Evolutionary conservation across 2,797 vertebrate genomes (phyloP).

Genomic region (Lutjanus argentimaculatus): DNA sequence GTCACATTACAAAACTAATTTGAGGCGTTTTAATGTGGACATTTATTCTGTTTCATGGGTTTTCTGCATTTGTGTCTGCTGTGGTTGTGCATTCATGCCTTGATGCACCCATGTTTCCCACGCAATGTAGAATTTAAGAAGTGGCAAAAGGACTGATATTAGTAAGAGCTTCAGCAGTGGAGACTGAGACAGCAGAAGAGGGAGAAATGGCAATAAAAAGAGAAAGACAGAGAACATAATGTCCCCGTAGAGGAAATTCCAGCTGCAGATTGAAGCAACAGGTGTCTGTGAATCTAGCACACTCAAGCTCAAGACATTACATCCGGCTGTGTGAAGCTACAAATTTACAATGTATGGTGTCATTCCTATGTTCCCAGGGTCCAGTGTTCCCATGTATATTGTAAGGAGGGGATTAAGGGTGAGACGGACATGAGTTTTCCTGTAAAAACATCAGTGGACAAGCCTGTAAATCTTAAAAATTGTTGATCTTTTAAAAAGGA

Average conservation of each 20-base stretch:
- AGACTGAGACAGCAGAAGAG: background rate
- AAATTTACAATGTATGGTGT: background rate
- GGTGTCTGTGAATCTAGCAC: conserved; percentile 27
- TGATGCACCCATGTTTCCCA: background rate
- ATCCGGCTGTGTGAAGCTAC: conserved; percentile 31
- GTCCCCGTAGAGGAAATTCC: conserved; percentile 52
- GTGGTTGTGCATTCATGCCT: background rate
- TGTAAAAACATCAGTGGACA: background rate
- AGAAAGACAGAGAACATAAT: background rate
- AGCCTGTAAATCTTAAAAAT: background rate
- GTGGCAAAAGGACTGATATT: background rate
- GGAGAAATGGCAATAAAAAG: background rate
- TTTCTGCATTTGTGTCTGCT: background rate
- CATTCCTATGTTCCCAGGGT: too few species aligned
- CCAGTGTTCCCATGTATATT: background rate
- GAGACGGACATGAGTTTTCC: background rate
- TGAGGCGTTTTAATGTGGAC: background rate
- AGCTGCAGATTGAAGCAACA: conserved; percentile 41
- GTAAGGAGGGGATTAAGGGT: background rate
- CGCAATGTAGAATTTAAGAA: background rate
- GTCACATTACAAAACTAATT: background rate
- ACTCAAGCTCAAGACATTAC: conserved; percentile 15
- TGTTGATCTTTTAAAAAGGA: background rate
- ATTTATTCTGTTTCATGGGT: background rate
- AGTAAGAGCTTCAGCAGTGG: background rate